Base-by-base conservation (phyloP, 2,888 invertebrate species). In the Cremastobaeus sp. region DNA sequence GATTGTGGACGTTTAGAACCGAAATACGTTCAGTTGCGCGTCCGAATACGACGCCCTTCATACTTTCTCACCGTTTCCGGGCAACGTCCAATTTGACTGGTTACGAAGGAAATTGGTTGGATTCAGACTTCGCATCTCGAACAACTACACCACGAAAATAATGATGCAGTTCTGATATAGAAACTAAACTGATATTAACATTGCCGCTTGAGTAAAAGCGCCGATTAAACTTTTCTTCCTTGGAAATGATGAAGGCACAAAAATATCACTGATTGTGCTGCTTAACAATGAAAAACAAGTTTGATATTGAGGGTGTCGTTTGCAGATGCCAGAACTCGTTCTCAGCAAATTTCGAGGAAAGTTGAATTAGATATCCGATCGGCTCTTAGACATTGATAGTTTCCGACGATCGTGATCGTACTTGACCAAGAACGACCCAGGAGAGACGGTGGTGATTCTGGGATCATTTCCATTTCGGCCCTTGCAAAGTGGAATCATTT, bases 401-500 rank as follows among this genome's bases (percentile, higher is more conserved):
- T 71, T 48, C 66, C 66, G 37, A 55, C 47, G 54, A 77, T 82
- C 81, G 78, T 83, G 82, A 83, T 83, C 80, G 79, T 76, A 76
- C 77, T 79, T 83, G 83, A 84, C 84, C 84, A 79, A 81, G 81
- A 80, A 82, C 79, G 80, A 79, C 81, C 81, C 79, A 74, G 74
- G 82, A 82, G 82, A 81, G 78, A 57, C 64, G 73, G 71, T 78
- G 82, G 79, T 83, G 83, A 83, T 85, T 83, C 82, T 66, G 68
- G 81, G 83, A 83, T 84, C 84, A 86, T 86, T 86, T 86, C 86
- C 85, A 87, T 87, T 85, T 82, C n/a, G 82, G 83, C 81, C 82
- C 84, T 83, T 81, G 83, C 85, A 84, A 85, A 86, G 85, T 84
- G 84, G 83, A 79, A 83, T 86, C 87, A 87, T 87, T 87, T 87